Percentiles rank a stretch among this genome's conserved stretches.
Conservation (phyloP, 2,888 invertebrate genomes). For the Steinernema hermaphroditum region DNA sequence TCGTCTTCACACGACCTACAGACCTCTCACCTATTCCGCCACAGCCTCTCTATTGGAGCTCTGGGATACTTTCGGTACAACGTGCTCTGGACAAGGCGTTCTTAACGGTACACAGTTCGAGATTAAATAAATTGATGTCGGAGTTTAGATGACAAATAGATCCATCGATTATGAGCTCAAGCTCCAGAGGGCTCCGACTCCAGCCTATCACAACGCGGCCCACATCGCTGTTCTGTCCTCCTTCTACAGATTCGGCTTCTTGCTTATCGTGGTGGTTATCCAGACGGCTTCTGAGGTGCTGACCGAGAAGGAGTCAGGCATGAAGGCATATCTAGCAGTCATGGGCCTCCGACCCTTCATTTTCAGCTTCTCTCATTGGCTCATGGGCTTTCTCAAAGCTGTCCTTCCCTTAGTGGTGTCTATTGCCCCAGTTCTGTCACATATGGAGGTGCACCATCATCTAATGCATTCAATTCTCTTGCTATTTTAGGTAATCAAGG, state of each 20-base stretch:
- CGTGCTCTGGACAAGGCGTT: not conserved
- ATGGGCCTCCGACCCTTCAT: conserved; percentile 60
- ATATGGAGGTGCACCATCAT: conserved; percentile 38
- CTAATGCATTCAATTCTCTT: no score
- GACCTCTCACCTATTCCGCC: not conserved
- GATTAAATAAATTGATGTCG: not conserved
- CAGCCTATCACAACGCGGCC: not conserved
- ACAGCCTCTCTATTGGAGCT: not conserved
- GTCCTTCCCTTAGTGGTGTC: conserved; percentile 47
- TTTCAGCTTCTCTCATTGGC: conserved; percentile 58
- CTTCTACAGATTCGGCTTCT: conserved; percentile 40
- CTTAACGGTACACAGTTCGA: not conserved
- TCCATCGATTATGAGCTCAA: no score
- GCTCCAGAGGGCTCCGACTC: not conserved
- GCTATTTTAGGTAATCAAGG: conserved; percentile 39
- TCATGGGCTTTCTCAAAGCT: conserved; percentile 53
- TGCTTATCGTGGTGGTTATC: conserved; percentile 51
- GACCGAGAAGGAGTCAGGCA: conserved; percentile 57
- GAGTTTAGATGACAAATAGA: no score
- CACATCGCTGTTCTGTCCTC: not conserved
- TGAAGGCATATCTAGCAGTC: conserved; percentile 58
- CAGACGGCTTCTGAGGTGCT: conserved; percentile 59
- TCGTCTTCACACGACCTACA: not conserved
- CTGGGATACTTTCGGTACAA: not conserved
- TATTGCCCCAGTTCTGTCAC: conserved; percentile 38